phyloP scores from a whole-genome alignment of 2,797 vertebrate genomes.

The Enteromius argenteus region DNA sequence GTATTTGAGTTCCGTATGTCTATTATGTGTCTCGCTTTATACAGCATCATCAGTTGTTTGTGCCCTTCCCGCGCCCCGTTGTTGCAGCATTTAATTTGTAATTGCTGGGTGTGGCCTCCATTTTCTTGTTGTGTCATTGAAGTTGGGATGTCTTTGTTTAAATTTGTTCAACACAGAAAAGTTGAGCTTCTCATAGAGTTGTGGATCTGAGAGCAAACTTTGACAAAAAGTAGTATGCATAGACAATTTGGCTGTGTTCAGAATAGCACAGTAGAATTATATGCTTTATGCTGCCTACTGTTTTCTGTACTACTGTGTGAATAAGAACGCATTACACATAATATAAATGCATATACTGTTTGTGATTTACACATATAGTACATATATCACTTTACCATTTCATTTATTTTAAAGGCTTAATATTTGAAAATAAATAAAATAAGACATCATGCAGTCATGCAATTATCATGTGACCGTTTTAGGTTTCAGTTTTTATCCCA shows the following conservation, averaged over 20 bases:
- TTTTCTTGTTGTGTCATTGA: slow-evolving; percentile 49
- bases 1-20: slow-evolving; percentile 65
- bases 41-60: slow-evolving; percentile 39
- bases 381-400: background rate
- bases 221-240: background rate
- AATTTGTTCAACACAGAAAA: slow-evolving; percentile 65
- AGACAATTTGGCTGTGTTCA: background rate
- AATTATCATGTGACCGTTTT: background rate
- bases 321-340: background rate
- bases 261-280: slow-evolving; percentile 13
- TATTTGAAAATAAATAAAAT: background rate
- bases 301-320: background rate
- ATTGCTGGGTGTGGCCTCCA: slow-evolving; percentile 68
- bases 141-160: slow-evolving; percentile 67
- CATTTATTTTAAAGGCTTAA: background rate
- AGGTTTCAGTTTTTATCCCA: background rate
- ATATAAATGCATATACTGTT: background rate
- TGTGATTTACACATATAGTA: background rate
- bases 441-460: background rate
- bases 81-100: slow-evolving; percentile 54
- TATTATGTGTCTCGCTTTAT: slow-evolving; percentile 68
- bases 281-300: background rate
- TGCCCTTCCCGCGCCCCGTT: slow-evolving; percentile 53
- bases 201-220: background rate
- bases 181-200: background rate